Base-by-base conservation (phyloP, 2,888 invertebrate genomes). In the Diadegma fenestrale region DNA sequence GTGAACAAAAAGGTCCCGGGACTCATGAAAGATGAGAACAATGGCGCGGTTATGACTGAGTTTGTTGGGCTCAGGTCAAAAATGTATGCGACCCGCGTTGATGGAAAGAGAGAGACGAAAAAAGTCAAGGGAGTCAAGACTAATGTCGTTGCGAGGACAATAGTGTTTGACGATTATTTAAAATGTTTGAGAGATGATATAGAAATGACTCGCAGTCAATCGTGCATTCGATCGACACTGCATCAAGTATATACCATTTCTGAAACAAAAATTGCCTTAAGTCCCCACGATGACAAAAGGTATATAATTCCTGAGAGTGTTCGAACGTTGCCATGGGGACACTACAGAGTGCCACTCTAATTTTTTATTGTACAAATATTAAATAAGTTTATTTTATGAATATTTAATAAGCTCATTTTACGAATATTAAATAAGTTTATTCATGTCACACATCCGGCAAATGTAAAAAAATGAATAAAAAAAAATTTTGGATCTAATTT, bases 1-100 rank as follows among this genome's bases (percentile, higher is more conserved):
- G 63, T 64, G 6, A 64, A 64, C 14, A 33, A n/a, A 33, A 64
- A 17, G n/a, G 33, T 58, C 0, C 4, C 30, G 3, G 63, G 63
- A 0, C 12, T 63, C 12, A 63, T 63, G 63, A 63, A 63, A 26
- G 69, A 41, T 26, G 63, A 64, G n/a, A 64, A 64, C 33, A 64
- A 33, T 37, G 63, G 63, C 8, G 8, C n/a, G n/a, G 17, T 64
- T 64, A 64, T 64, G 63, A 33, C 12, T 1, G 37, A 37, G 2
- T 37, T 64, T 17, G 33, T 64, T n/a, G 63, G 63, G 26, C 6
- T 64, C 12, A 5, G 63, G 4, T 30, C 63, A 17, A 37, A 37
- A 37, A 37, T 37, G 37, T 37, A 37, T 37, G 37, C 33, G 33
- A 33, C 33, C 33, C 33, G 63, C 17, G 14, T 30, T 12, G 17